Evolutionary conservation across 2,113 vertebrate genomes (phyloP).

Genomic region (Eolophus roseicapilla): DNA sequence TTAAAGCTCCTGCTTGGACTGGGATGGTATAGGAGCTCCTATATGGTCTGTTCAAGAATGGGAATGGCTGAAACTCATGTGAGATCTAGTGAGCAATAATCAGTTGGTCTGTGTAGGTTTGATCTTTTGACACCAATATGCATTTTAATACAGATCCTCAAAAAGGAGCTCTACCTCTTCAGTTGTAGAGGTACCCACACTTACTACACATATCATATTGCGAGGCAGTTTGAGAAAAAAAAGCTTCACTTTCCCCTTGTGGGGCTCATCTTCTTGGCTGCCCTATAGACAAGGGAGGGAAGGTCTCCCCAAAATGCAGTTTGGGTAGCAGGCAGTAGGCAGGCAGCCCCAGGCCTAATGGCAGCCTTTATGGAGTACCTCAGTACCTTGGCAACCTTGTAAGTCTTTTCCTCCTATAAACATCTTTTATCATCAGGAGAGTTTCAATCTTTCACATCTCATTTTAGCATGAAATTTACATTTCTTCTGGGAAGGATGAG

Average conservation of each 20-base stretch:
- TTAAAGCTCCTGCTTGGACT: not conserved
- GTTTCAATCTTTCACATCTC: not conserved
- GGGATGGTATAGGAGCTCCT: rapidly evolving
- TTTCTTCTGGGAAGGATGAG: not conserved
- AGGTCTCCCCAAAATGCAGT: not conserved
- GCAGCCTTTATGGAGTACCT: not conserved
- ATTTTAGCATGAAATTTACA: not conserved
- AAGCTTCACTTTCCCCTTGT: not conserved
- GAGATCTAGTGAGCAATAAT: not conserved
- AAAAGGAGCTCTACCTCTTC: not conserved
- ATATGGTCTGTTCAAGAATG: not conserved
- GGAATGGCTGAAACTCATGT: not conserved
- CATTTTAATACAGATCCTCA: not conserved
- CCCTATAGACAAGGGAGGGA: not conserved
- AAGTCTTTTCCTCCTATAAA: not conserved
- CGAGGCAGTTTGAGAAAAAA: not conserved
- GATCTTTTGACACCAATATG: not conserved
- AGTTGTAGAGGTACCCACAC: not conserved
- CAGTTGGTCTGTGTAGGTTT: not conserved
- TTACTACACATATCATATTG: not conserved
- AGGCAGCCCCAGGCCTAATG: not conserved
- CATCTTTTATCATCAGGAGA: not conserved
- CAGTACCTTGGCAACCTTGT: not conserved
- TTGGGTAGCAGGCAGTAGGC: not conserved
- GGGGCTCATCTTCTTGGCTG: not conserved